These are phyloP conservation scores for Lepeophtheirus nordmannii DNA, from an alignment of 2,888 invertebrate genomes.

Conservation along the genomic window DNA sequence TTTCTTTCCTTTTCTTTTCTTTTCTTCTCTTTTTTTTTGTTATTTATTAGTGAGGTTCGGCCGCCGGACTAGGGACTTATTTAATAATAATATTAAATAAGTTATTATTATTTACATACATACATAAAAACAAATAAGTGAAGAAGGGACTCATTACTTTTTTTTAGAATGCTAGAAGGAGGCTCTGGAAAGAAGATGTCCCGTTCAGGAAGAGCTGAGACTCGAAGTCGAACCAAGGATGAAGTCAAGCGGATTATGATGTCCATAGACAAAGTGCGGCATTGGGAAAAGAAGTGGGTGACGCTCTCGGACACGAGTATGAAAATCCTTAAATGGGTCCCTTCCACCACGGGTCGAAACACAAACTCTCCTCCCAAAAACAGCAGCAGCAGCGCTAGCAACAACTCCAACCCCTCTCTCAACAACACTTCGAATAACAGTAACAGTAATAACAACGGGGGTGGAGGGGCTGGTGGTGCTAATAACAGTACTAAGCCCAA, in stretches of 20 bases:
- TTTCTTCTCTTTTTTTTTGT: too few relatives aligned
- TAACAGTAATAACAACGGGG: not conserved
- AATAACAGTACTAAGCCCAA: not conserved
- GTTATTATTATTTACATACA: too few relatives aligned
- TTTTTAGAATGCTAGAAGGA: not conserved
- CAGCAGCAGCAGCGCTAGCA: not conserved
- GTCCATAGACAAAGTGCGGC: constrained; percentile 16
- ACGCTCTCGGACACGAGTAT: constrained; percentile 19
- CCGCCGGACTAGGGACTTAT: too few relatives aligned
- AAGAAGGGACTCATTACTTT: too few relatives aligned
- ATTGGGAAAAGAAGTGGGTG: constrained; percentile 20
- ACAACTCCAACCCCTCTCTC: not conserved
- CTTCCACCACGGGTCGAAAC: not conserved
- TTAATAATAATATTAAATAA: too few relatives aligned
- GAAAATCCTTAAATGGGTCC: constrained; percentile 23
- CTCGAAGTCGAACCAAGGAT: constrained; percentile 21
- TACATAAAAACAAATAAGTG: too few relatives aligned
- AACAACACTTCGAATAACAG: not conserved
- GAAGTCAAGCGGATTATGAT: constrained; percentile 16
- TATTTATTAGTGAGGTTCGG: too few relatives aligned
- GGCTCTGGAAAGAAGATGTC: constrained; percentile 15
- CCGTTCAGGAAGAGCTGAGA: constrained; percentile 14
- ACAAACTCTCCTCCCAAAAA: not conserved
- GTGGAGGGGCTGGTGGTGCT: not conserved
- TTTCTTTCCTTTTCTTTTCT: too few relatives aligned